Evolutionary conservation across 1,140 invertebrate genomes (phyloP), one percentile per base, ranked within the genome.

Genomic region (Zeugodacus cucurbitae): DNA sequence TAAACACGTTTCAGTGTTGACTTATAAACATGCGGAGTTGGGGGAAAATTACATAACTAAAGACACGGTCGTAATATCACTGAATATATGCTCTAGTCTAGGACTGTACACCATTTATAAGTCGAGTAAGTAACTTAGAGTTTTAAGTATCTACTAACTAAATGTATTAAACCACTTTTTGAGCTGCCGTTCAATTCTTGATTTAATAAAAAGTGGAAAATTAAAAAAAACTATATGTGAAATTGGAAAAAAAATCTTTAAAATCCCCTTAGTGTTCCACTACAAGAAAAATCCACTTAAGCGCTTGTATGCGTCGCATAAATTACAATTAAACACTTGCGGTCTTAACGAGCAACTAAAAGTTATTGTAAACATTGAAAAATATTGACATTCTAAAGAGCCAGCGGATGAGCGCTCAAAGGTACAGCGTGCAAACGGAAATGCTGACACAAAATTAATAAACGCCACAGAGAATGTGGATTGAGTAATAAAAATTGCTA

Each of bases 401-500:
- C 58, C 22, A 62, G 0, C 7, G 0, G 7, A 37, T 14, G 26
- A 11, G 70, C 41, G 74, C 74, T 82, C 37, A 82, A 82, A 82
- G 74, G n/a, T 44, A 82, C 8, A 29, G 26, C 5, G 10, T 29
- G 8, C n/a, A 44, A 48, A 82, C 20, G 14, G 41, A 48, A 82
- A 29, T 82, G 74, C 74, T 82, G 74, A 82, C 74, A 82, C 20
- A 82, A 82, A 82, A 82, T 48, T 26, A 82, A 48, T 48, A 6
- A 6, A 26, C 48, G n/a, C 74, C 37, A 44, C 11, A 29, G 3
- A 48, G 26, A 82, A 82, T 48, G 41, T 82, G n/a, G 74, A 26
- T 44, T 48, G 67, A 74, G 41, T 82, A 82, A 82, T 82, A 82
- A 82, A 82, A 82, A 82, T 82, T 82, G 74, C 74, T 48, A 82